Evolutionary conservation across 2,888 invertebrate species (phyloP), one percentile per base, ranked within the genome.

Genomic region (Agonopterix arenella): DNA sequence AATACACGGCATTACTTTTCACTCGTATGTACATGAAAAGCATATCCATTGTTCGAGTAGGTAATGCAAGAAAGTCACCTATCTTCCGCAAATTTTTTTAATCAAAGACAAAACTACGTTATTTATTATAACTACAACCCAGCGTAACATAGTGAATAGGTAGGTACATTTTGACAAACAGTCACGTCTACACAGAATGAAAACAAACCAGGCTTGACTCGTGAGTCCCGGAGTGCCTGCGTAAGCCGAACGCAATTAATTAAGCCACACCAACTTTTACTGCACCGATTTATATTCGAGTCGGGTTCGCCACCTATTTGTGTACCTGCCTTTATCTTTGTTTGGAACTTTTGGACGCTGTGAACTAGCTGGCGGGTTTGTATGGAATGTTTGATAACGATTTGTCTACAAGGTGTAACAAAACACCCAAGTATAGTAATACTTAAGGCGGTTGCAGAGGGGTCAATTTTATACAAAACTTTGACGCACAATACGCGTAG

Each of bases 211-310:
- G 46, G 48, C 51, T 40, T n/a, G 40, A n/a, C 28, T 28, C 3
- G 40, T 7, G n/a, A 38, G 38, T 40, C 40, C 28, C 28, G 40
- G 56, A 55, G 53, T 50, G 56, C 49, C 55, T 56, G 48, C 59
- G 74, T 73, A 79, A 78, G 75, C 73, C 73, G 72, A 78, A 78
- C 70, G 72, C 78, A 81, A 84, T 84, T 84, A 84, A 84, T 84
- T 80, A 78, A 73, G 68, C 69, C 68, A 64, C 68, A 67, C 70
- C 61, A 81, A 78, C 73, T 79, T 76, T 73, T 72, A 75, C 78
- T 71, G 68, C 69, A 62, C 66, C 74, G 71, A 84, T 84, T 83
- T 82, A 77, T 81, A 82, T 83, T 82, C 82, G 61, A 53, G 62
- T 57, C 69, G 64, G 64, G 70, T 67, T 40, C 46, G 54, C 59